phyloP scores from a whole-genome alignment of 2,797 vertebrate species.

The Megaceryle alcyon region DNA sequence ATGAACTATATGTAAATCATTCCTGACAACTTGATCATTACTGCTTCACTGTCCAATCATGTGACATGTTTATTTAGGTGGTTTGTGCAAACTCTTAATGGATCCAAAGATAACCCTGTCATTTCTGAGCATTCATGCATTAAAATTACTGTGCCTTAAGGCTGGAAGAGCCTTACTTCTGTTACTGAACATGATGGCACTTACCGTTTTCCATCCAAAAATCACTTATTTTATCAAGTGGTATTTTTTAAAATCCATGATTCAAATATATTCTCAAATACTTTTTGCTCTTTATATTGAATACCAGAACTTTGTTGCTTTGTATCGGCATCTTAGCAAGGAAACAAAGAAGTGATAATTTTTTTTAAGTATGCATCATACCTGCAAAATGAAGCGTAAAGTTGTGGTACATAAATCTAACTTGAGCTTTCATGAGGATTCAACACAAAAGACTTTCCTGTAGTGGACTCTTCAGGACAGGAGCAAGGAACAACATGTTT shows the following conservation, averaged over 20 bases:
- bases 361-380: not conserved
- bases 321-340: not conserved
- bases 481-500: not conserved
- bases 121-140: not conserved
- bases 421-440: not conserved
- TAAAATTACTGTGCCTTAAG: not conserved
- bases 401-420: not conserved
- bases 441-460: not conserved
- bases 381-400: not conserved
- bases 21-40: not conserved
- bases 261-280: not conserved
- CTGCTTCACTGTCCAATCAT: not conserved
- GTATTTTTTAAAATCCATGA: not conserved
- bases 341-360: not conserved
- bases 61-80: not conserved
- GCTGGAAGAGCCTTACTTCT: not conserved
- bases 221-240: not conserved
- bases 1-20: not conserved
- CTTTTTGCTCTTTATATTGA: not conserved
- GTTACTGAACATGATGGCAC: not conserved
- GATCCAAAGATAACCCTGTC: constrained; percentile 10
- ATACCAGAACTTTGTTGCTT: not conserved
- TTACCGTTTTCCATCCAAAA: not conserved
- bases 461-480: not conserved
- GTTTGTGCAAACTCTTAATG: constrained; percentile 3